Evolutionary conservation across 2,797 vertebrate species (phyloP).

Genomic region (Leptodactylus fallax): DNA sequence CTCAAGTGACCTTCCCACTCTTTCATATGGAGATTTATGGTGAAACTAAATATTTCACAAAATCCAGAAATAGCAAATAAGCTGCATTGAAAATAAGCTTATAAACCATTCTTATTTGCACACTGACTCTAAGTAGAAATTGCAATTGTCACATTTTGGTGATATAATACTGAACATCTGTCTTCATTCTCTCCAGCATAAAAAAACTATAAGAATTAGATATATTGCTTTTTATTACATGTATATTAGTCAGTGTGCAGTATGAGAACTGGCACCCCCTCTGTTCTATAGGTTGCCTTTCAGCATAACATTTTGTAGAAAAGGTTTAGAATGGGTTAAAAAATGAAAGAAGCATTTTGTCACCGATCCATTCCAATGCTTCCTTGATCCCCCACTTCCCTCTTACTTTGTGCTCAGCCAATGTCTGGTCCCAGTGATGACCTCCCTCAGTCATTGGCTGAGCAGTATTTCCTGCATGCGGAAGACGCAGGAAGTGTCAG

Average conservation of each 20-base stretch:
- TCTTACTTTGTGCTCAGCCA: no score
- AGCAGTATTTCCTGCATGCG: no score
- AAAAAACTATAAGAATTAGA: not conserved
- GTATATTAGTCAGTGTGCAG: not conserved
- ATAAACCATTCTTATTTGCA: not conserved
- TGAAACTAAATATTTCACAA: conserved; percentile 34
- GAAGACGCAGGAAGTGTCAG: no score
- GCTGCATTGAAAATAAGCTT: conserved; percentile 6
- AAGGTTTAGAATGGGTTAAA: not conserved
- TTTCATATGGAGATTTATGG: conserved; percentile 37
- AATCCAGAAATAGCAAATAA: conserved; percentile 22
- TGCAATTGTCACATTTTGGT: not conserved
- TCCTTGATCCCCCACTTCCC: no score
- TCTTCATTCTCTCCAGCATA: not conserved
- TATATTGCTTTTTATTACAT: no score
- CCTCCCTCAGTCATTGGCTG: no score
- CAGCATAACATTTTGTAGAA: no score
- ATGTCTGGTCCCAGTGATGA: no score
- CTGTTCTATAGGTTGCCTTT: not conserved
- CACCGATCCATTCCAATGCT: no score
- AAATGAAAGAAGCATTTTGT: no score
- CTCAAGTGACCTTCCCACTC: conserved; percentile 29
- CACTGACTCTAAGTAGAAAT: not conserved
- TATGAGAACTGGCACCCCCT: not conserved
- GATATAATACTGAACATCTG: not conserved